Conservation (phyloP, 2,888 invertebrate species). For the Epinotia brunnichana region DNA sequence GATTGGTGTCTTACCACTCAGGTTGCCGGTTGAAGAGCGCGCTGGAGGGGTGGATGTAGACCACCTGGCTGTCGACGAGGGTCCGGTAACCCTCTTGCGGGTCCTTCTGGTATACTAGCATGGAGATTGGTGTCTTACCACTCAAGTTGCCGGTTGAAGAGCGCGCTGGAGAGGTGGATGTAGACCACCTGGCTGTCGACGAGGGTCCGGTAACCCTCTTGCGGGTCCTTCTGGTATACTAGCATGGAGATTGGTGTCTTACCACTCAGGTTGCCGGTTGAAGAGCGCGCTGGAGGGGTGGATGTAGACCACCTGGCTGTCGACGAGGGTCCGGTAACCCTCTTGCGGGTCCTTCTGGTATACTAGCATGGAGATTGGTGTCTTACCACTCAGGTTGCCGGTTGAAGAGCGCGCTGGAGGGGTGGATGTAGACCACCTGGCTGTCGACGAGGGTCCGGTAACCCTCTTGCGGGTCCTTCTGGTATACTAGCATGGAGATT, state of each 20-base stretch:
- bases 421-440: slow-evolving; percentile 99
- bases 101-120: too few species aligned
- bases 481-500: too few species aligned
- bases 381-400: slow-evolving; percentile 98
- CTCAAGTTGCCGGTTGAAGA: slow-evolving; percentile 99
- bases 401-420: slow-evolving; percentile 98
- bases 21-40: slow-evolving; percentile 99
- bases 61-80: slow-evolving; percentile 98
- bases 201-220: slow-evolving; percentile 98
- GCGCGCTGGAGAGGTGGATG: slow-evolving; percentile 98
- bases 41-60: slow-evolving; percentile 99
- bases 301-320: slow-evolving; percentile 99
- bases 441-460: slow-evolving; percentile 98
- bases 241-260: slow-evolving; percentile 59
- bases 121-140: slow-evolving; percentile 88
- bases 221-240: slow-evolving; percentile 99
- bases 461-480: slow-evolving; percentile 99
- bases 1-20: slow-evolving; percentile 90
- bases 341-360: slow-evolving; percentile 99
- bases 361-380: too few species aligned
- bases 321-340: slow-evolving; percentile 97
- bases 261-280: slow-evolving; percentile 99
- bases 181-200: slow-evolving; percentile 99
- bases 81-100: slow-evolving; percentile 99
- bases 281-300: slow-evolving; percentile 99